Base-by-base conservation (phyloP, 2,113 vertebrate genomes). In the Tonatia bakeri region DNA sequence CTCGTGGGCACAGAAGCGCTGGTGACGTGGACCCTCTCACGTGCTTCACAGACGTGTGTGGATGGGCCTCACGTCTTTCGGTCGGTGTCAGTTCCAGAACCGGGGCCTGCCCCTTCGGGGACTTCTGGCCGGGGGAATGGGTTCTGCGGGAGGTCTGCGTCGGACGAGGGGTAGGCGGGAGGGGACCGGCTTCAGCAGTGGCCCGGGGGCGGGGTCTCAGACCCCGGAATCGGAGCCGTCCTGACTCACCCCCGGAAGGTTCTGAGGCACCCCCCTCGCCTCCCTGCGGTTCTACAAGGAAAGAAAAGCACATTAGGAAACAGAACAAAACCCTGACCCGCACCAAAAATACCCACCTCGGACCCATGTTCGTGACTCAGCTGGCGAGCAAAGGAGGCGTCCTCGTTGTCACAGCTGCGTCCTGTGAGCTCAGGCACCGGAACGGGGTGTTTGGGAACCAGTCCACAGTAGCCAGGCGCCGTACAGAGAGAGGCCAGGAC, bases 271-370 rank as follows among this genome's bases (percentile, higher is more conserved):
- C 5, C 7, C 36, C 43, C 43, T 40, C 13, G 7, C 33, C 76
- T 65, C n/a, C 0, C 5, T 54, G 40, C 16, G 7, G 9, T 47
- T 94, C 67, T 24, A 28, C 81, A 36, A 45, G 17, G 36, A 70
- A 26, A 65, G 52, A 52, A 90, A 72, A 72, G 59, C n/a, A 92
- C 86, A 70, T 82, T 93, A 54, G 86, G 82, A 82, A 82, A 72
- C 45, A 75, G 83, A 86, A 67, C 31, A 89, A 90, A 91, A 64
- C 69, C 92, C 76, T 56, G 73, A 97, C 91, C 90, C 69, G 1
- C 69, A 59, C 73, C 80, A 50, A 72, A 97, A 96, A 90, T 89
- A 93, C 36, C 93, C 50, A 5, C 4, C 64, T 75, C 73, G 10
- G 52, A 85, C 91, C 67, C 4, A 31, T 47, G 45, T n/a, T 65